Conservation (phyloP, 2,113 vertebrate species). For the Oryzias woworae region DNA sequence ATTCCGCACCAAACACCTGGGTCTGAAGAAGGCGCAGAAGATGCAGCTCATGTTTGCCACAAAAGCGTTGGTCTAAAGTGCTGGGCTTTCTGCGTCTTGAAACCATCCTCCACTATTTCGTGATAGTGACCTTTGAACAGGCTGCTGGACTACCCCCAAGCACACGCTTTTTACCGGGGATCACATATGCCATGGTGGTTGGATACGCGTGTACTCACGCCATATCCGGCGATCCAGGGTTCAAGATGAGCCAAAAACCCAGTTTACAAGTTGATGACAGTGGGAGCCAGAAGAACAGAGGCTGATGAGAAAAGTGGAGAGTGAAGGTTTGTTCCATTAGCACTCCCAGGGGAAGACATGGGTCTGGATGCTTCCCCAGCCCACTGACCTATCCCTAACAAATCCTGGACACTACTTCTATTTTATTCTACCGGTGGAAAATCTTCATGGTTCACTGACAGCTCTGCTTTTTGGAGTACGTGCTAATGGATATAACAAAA, state of each 20-base stretch:
- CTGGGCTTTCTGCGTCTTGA: conserved; percentile 16
- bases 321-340: conserved; percentile 63
- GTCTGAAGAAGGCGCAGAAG: conserved; percentile 34
- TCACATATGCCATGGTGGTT: conserved; percentile 35
- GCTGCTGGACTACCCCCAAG: conserved; percentile 7
- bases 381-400: conserved; percentile 45
- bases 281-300: conserved; percentile 43
- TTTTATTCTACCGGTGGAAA: conserved; percentile 13
- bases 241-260: conserved; percentile 50
- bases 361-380: conserved; percentile 43
- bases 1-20: conserved; percentile 23
- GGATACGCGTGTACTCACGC: conserved; percentile 31
- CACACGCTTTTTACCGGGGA: conserved; percentile 18
- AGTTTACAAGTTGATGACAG: conserved; percentile 51
- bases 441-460: conserved; percentile 25
- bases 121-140: conserved; percentile 40
- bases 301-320: conserved; percentile 52
- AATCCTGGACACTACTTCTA: conserved; percentile 39
- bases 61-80: conserved; percentile 15
- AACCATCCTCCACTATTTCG: conserved; percentile 26
- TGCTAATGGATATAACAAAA: conserved; percentile 42
- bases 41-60: conserved; percentile 9
- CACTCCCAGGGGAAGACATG: conserved; percentile 44
- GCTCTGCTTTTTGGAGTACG: conserved; percentile 38
- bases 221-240: conserved; percentile 40